Evolutionary conservation across 1,140 invertebrate genomes (phyloP), one percentile per base, ranked within the genome.

Genomic region (Trichonephila clavata): DNA sequence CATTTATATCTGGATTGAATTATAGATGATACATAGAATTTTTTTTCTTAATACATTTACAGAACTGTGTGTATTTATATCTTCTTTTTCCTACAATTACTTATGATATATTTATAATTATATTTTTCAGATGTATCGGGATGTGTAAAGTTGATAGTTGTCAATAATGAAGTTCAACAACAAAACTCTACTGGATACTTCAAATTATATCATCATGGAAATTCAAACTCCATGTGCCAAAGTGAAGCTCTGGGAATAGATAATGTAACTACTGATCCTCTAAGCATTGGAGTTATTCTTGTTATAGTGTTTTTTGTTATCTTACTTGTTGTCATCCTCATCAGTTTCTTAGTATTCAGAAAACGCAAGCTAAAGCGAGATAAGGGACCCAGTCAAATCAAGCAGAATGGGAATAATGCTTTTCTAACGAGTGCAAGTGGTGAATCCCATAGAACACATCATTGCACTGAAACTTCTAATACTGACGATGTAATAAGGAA

Each of bases 271-370:
- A 97, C 98, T 8, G 98, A 98, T 96, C 98, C 98, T 1, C 96
- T 99, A 0, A 98, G 97, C 95, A 98, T 99, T 71, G 98, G 98
- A 59, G 97, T 99, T 61, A 98, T 98, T 1, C 96, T 99, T 39
- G 98, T 99, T 1, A 98, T 99, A 80, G 98, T 99, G 6, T 99
- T 99, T 96, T 99, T 99, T 95, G 97, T 98, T 4, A 98, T 98
- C 81, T 96, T 99, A 16, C 96, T 99, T 27, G 97, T 98, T 13
- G 98, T 98, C 1, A 98, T 99, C 92, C 96, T 98, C 43, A 97
- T 98, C 10, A 98, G 98, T 84, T 99, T 99, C 95, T 96, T 99
- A 4, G 98, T 99, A 14, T 99, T 98, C 95, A 93, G 94, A 24
- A 90, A 92, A 39, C 94, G 95, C 18, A 94, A 94, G 43, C 68